These are phyloP conservation scores for Cetonia aurata DNA, from an alignment of 2,888 invertebrate species.

Conservation along the genomic window DNA sequence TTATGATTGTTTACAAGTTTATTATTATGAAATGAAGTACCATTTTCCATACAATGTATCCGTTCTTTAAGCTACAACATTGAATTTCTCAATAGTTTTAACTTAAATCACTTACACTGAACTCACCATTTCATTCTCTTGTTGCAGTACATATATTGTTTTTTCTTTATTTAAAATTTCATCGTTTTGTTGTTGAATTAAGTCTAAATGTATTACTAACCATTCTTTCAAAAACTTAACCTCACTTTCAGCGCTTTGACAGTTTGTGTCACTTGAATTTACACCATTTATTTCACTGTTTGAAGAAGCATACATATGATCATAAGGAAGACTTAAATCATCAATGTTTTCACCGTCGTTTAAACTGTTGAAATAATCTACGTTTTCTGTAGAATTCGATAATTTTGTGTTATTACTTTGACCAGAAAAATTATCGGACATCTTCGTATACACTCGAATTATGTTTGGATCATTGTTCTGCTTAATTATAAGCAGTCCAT, in stretches of 20 bases:
- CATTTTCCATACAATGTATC: constrained; percentile 77
- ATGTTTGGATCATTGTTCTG: constrained; percentile 66
- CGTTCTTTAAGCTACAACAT: constrained; percentile 65
- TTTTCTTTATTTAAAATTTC: constrained; percentile 85
- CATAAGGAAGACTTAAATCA: constrained; percentile 75
- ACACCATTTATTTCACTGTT: constrained; percentile 65
- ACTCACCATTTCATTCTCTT: constrained; percentile 84
- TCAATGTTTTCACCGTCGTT: constrained; percentile 63
- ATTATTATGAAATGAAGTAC: constrained; percentile 63
- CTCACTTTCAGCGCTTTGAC: constrained; percentile 69
- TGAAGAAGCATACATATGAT: constrained; percentile 81
- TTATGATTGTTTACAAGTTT: constrained; percentile 51
- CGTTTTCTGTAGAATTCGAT: constrained; percentile 58
- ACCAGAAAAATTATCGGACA: constrained; percentile 66
- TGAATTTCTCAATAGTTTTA: constrained; percentile 11
- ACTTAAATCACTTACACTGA: constrained; percentile 5
- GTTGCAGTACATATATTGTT: constrained; percentile 76
- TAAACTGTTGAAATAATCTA: constrained; percentile 55
- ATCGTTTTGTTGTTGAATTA: constrained; percentile 92
- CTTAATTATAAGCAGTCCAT: constrained; percentile 43
- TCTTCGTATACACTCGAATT: constrained; percentile 65
- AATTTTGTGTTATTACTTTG: constrained; percentile 61
- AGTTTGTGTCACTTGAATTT: constrained; percentile 51
- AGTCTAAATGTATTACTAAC: constrained; percentile 84
- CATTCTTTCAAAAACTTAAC: constrained; percentile 83